Conservation (phyloP, 2,888 invertebrate species). For the Ametastegia equiseti region DNA sequence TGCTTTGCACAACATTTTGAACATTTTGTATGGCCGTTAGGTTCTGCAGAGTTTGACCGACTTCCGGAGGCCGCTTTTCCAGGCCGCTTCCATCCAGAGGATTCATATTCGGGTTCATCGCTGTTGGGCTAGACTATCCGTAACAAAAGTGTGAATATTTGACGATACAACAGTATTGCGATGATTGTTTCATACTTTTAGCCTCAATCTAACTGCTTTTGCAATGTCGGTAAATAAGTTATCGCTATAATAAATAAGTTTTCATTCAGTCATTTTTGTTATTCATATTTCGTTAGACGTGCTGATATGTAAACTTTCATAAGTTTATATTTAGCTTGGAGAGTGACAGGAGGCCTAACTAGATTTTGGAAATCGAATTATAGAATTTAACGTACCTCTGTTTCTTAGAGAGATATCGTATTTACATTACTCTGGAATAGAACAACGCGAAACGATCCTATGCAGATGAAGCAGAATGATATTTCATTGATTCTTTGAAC, state of each 20-base stretch:
- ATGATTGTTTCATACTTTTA: background rate
- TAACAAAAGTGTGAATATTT: background rate
- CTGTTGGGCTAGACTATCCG: background rate
- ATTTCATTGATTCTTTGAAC: slow-evolving; percentile 23
- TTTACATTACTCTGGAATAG: background rate
- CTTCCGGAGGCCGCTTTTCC: slow-evolving; percentile 69
- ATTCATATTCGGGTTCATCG: slow-evolving; percentile 51
- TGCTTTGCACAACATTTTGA: slow-evolving; percentile 69
- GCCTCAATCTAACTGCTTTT: background rate
- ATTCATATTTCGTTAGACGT: background rate
- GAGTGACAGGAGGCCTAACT: slow-evolving; percentile 7
- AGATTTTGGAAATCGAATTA: background rate
- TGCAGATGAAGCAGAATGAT: background rate
- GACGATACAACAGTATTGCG: background rate
- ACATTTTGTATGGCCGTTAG: slow-evolving; percentile 69
- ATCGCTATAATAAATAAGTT: background rate
- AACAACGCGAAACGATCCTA: background rate
- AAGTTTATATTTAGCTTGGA: background rate
- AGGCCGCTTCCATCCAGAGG: slow-evolving; percentile 61
- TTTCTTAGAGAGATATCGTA: background rate
- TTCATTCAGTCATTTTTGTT: background rate
- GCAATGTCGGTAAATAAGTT: background rate
- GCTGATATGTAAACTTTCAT: background rate
- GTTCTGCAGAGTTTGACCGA: slow-evolving; percentile 67
- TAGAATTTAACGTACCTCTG: background rate